phyloP scores from a whole-genome alignment of 2,113 vertebrate genomes.

The Pseudorectes ferrugineus region DNA sequence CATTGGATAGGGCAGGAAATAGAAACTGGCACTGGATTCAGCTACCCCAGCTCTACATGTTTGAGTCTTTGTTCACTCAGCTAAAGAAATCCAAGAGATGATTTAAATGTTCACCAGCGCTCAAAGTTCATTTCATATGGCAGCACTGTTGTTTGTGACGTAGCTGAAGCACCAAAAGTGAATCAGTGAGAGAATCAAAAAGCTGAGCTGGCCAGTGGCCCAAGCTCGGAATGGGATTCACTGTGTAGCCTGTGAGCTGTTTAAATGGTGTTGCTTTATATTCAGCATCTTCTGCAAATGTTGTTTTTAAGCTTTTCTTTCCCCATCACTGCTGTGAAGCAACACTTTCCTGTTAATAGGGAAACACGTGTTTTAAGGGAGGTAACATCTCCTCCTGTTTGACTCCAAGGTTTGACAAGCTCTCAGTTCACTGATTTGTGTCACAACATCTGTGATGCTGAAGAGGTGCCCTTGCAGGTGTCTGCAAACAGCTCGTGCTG shows the following conservation, averaged over 20 bases:
- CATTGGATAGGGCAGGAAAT: neutral
- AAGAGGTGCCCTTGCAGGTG: neutral
- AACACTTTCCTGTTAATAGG: neutral
- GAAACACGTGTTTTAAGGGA: neutral
- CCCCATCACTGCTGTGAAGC: neutral
- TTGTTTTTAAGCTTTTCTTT: neutral
- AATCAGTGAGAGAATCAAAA: neutral
- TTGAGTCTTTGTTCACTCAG: neutral
- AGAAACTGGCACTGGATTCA: neutral
- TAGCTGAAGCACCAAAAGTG: neutral
- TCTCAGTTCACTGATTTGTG: neutral
- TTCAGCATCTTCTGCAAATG: neutral
- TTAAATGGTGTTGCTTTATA: neutral
- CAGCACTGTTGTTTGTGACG: neutral
- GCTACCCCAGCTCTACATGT: neutral
- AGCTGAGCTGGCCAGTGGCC: neutral
- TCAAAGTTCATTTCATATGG: neutral
- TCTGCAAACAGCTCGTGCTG: neutral
- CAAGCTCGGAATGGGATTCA: neutral
- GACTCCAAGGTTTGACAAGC: neutral
- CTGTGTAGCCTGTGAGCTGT: neutral
- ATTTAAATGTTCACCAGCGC: neutral
- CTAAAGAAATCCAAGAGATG: neutral
- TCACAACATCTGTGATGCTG: constrained; percentile 20
- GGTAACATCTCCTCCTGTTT: neutral